Conservation (phyloP, 2,797 vertebrate species). For the Acanthiza pusilla region DNA sequence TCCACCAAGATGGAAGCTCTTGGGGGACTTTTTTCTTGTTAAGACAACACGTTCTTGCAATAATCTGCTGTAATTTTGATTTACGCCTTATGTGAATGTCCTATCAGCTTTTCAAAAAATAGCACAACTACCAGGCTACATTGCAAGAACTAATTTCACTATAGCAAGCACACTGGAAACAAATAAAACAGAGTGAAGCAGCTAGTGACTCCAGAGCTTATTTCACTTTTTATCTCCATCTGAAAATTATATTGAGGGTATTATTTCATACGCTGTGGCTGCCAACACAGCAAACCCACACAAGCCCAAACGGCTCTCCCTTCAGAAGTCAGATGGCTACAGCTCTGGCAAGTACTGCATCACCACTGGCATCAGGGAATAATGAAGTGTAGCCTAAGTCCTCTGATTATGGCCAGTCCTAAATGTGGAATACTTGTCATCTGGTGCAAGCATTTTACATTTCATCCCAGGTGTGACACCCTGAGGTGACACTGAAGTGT, state of each 20-base stretch:
- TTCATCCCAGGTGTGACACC: neutral
- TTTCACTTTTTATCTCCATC: neutral
- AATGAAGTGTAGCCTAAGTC: neutral
- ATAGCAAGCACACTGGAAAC: neutral
- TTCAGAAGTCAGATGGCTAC: neutral
- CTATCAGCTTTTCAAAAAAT: neutral
- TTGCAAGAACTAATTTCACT: neutral
- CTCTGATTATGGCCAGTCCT: neutral
- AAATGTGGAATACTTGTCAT: neutral
- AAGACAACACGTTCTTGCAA: neutral
- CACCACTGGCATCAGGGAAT: neutral
- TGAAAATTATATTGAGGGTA: neutral
- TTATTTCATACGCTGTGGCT: neutral
- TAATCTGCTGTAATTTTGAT: neutral
- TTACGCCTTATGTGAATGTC: neutral
- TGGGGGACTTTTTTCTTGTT: neutral
- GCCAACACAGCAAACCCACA: neutral
- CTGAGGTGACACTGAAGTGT: neutral
- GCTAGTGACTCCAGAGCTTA: neutral
- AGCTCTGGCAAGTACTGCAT: neutral
- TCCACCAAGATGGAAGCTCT: neutral
- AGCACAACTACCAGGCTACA: neutral
- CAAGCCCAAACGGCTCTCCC: rapidly evolving
- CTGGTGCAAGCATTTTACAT: rapidly evolving
- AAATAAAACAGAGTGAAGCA: neutral